A percentile compares a stretch with the other conserved stretches of the same genome.
Conservation (phyloP, 2,113 vertebrate species). For the Cyphomyrus plagiostoma region DNA sequence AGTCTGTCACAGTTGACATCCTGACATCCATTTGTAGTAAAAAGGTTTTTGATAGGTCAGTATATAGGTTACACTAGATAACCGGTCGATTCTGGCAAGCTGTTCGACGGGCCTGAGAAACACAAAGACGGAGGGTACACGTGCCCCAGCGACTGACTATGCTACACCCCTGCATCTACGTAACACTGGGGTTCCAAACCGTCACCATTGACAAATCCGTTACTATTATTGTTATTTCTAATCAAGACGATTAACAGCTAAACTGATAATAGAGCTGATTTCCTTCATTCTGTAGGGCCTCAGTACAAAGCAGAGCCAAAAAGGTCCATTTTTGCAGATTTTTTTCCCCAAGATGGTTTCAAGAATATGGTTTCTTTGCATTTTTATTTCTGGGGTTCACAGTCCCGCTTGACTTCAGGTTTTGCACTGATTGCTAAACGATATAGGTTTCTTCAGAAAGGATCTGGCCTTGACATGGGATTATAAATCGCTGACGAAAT, state of each 20-base stretch:
- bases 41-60: neutral
- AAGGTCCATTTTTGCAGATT: neutral
- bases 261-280: neutral
- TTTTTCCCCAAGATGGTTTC: neutral
- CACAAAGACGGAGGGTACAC: neutral
- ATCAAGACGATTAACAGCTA: neutral
- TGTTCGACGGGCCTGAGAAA: neutral
- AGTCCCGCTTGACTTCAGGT: neutral
- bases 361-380: neutral
- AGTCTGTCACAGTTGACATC: neutral
- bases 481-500: conserved; percentile 25
- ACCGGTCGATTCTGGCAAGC: neutral
- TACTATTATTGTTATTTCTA: neutral
- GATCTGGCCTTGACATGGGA: neutral
- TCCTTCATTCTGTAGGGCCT: neutral
- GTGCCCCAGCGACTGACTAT: neutral
- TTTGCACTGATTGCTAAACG: neutral
- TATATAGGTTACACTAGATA: neutral
- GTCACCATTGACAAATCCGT: neutral
- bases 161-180: neutral
- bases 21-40: neutral
- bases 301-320: neutral
- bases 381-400: neutral
- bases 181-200: neutral
- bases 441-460: neutral